Conservation (phyloP, 1,140 invertebrate genomes). For the Homalodisca vitripennis region DNA sequence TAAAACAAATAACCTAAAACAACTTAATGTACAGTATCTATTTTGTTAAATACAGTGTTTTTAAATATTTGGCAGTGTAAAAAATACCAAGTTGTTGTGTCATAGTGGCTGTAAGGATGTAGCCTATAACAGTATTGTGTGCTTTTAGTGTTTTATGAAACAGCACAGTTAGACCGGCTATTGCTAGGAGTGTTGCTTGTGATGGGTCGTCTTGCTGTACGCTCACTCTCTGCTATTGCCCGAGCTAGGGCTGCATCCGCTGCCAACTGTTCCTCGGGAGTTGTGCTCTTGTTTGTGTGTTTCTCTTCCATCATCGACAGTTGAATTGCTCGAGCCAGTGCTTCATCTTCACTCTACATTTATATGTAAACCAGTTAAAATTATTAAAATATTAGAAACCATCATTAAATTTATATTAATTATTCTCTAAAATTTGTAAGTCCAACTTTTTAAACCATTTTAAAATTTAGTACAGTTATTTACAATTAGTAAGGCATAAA, state of each 20-base stretch:
- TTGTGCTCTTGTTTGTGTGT: background rate
- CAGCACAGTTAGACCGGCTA: background rate
- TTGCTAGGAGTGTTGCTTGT: background rate
- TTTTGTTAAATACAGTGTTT: no score
- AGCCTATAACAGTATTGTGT: no score
- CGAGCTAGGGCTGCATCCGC: constrained; percentile 22
- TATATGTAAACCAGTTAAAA: constrained; percentile 18
- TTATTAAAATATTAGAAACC: constrained; percentile 26
- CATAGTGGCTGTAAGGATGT: no score
- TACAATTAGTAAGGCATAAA: background rate
- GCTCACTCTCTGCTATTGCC: constrained; percentile 19
- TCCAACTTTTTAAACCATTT: background rate
- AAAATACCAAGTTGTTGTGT: no score
- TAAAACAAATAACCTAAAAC: no score
- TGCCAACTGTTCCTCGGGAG: constrained; percentile 8
- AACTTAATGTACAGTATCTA: no score
- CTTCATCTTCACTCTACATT: constrained; percentile 77
- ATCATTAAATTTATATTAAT: background rate
- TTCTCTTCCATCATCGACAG: constrained; percentile 63
- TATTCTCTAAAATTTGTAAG: background rate
- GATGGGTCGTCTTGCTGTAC: background rate
- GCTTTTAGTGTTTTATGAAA: constrained; percentile 9
- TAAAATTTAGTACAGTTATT: background rate
- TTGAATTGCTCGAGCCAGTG: constrained; percentile 76
- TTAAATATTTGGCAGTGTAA: no score